phyloP scores from a whole-genome alignment of 1,140 invertebrate genomes.

The Campoletis sonorensis region DNA sequence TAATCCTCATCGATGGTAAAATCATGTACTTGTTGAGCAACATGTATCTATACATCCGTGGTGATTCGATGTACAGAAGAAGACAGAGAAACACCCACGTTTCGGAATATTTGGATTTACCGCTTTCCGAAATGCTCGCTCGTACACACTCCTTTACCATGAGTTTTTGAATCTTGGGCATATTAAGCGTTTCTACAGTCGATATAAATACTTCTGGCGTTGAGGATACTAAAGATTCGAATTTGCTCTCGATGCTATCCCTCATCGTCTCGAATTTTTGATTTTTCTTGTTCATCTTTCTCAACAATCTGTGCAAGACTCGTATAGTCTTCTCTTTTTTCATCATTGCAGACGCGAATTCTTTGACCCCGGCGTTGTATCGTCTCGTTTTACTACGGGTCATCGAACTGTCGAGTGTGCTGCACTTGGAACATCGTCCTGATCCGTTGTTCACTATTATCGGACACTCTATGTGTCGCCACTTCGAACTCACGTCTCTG shows the following conservation, averaged over 20 bases:
- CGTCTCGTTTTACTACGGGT: slow-evolving; percentile 29
- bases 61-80: slow-evolving; percentile 64
- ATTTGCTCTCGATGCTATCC: slow-evolving; percentile 41
- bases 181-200: slow-evolving; percentile 56
- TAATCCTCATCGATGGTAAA: slow-evolving; percentile 60
- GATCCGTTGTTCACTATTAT: slow-evolving; percentile 66
- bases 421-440: slow-evolving; percentile 65
- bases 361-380: slow-evolving; percentile 39
- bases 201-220: slow-evolving; percentile 36
- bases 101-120: slow-evolving; percentile 61
- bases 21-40: slow-evolving; percentile 63
- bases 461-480: slow-evolving; percentile 68
- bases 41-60: slow-evolving; percentile 64
- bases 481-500: slow-evolving; percentile 64
- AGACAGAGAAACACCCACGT: slow-evolving; percentile 67
- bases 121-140: slow-evolving; percentile 50
- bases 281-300: slow-evolving; percentile 49
- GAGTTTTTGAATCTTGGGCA: slow-evolving; percentile 67
- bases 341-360: slow-evolving; percentile 42
- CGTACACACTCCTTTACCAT: slow-evolving; percentile 67
- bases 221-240: slow-evolving; percentile 19
- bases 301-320: slow-evolving; percentile 52
- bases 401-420: slow-evolving; percentile 52
- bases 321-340: slow-evolving; percentile 54
- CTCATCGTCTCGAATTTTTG: slow-evolving; percentile 44